Conservation (phyloP, 30 jellyfish, hydroid and myxozoan genomes). For the Pseudorhiza aurosa region DNA sequence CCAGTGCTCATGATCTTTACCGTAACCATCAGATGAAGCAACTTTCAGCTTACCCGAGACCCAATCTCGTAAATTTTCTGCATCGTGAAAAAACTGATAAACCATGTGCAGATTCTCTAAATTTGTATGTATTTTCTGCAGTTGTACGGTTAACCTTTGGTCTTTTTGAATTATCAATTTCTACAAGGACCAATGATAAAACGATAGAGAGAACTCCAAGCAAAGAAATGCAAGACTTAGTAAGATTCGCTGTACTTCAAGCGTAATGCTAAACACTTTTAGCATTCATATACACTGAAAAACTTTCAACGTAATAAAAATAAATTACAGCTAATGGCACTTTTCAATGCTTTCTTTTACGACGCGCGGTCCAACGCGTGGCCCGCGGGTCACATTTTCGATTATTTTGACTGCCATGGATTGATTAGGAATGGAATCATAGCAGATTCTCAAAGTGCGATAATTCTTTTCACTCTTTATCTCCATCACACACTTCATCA, state of each 20-base stretch:
- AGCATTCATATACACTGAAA: too few relatives aligned
- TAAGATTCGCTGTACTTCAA: too few relatives aligned
- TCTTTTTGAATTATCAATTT: not conserved
- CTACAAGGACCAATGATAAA: too few relatives aligned
- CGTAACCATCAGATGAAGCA: slow-evolving; percentile 57
- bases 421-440: too few relatives aligned
- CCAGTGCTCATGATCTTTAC: slow-evolving; percentile 77
- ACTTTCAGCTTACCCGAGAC: slow-evolving; percentile 25
- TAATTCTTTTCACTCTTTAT: not conserved
- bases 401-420: too few relatives aligned
- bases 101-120: slow-evolving; percentile 43
- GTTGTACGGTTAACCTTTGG: slow-evolving; percentile 12
- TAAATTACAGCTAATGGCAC: too few relatives aligned
- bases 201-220: too few relatives aligned
- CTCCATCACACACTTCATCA: not conserved
- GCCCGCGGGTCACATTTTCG: too few relatives aligned
- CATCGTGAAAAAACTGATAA: slow-evolving; percentile 70
- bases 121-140: slow-evolving; percentile 17
- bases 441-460: not conserved
- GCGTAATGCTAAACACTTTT: too few relatives aligned
- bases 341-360: too few relatives aligned
- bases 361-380: too few relatives aligned
- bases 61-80: slow-evolving; percentile 66
- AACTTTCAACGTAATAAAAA: not conserved
- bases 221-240: too few relatives aligned